Percentiles rank a stretch among this genome's conserved stretches.
These are phyloP conservation scores for Synanthedon andrenaeformis DNA, from an alignment of 2,888 invertebrate species.

Conservation along the genomic window DNA sequence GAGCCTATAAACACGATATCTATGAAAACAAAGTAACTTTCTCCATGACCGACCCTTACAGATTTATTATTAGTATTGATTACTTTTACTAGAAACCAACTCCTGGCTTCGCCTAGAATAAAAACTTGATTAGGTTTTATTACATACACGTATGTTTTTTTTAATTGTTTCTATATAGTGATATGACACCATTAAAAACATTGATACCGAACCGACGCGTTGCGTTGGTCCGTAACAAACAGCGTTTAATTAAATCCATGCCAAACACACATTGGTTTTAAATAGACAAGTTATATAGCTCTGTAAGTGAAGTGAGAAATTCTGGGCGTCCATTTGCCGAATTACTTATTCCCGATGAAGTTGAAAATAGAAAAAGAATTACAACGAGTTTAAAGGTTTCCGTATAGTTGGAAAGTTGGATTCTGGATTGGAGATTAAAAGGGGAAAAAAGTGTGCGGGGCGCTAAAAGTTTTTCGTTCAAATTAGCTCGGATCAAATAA, in stretches of 20 bases:
- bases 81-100: too few species aligned
- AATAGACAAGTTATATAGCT: neutral
- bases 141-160: too few species aligned
- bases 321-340: constrained; percentile 8
- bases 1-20: too few species aligned
- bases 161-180: too few species aligned
- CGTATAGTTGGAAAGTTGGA: neutral
- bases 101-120: too few species aligned
- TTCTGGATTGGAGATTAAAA: neutral
- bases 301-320: constrained; percentile 1
- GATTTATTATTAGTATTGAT: too few species aligned
- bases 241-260: neutral
- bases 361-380: constrained; percentile 5
- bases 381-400: neutral
- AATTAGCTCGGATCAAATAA: neutral
- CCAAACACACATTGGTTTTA: neutral
- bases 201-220: too few species aligned
- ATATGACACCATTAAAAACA: too few species aligned
- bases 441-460: constrained; percentile 1
- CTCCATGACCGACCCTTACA: too few species aligned
- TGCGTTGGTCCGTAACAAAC: neutral
- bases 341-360: constrained; percentile 11
- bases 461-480: neutral
- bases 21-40: too few species aligned
- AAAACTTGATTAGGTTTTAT: too few species aligned